A percentile compares a stretch with the other conserved stretches of the same genome.
Conservation (phyloP, 2,888 invertebrate species). For the Agapetus fuscipes region DNA sequence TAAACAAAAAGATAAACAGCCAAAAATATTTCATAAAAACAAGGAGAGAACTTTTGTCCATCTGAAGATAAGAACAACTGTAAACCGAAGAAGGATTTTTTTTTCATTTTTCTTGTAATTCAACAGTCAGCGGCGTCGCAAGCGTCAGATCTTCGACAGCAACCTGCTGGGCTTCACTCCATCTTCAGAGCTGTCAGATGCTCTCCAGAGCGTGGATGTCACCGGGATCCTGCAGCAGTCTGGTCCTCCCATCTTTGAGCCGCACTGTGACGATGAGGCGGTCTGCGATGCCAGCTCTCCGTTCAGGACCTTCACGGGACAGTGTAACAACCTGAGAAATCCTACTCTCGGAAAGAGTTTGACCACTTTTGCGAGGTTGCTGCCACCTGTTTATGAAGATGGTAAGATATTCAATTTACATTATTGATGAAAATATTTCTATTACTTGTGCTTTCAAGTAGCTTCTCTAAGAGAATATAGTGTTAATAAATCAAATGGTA, state of each 20-base stretch:
- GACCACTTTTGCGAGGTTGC: constrained; percentile 72
- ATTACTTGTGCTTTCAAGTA: constrained; percentile 1
- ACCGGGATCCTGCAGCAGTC: constrained; percentile 57
- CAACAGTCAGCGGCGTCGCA: constrained; percentile 49
- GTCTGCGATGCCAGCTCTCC: constrained; percentile 63
- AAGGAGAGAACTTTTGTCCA: too few species aligned
- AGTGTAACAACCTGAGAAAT: constrained; percentile 80
- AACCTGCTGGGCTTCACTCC: constrained; percentile 42
- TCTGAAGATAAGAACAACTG: too few species aligned
- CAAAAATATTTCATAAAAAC: too few species aligned
- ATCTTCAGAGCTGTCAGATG: constrained; percentile 62
- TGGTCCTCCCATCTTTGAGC: constrained; percentile 53
- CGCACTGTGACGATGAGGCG: constrained; percentile 61
- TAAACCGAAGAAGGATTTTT: too few species aligned
- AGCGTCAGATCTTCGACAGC: constrained; percentile 65
- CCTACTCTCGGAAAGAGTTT: constrained; percentile 75
- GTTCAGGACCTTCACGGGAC: constrained; percentile 69
- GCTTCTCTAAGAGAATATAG: background rate
- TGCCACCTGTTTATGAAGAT: constrained; percentile 83
- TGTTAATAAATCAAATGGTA: background rate
- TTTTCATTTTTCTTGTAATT: too few species aligned
- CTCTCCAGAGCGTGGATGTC: constrained; percentile 70
- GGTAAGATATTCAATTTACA: constrained; percentile 38
- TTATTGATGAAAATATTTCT: background rate
- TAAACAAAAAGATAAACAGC: too few species aligned